Evolutionary conservation across 2,888 invertebrate species (phyloP), one percentile per base, ranked within the genome.

Genomic region (Hirtodrosophila alboralis): DNA sequence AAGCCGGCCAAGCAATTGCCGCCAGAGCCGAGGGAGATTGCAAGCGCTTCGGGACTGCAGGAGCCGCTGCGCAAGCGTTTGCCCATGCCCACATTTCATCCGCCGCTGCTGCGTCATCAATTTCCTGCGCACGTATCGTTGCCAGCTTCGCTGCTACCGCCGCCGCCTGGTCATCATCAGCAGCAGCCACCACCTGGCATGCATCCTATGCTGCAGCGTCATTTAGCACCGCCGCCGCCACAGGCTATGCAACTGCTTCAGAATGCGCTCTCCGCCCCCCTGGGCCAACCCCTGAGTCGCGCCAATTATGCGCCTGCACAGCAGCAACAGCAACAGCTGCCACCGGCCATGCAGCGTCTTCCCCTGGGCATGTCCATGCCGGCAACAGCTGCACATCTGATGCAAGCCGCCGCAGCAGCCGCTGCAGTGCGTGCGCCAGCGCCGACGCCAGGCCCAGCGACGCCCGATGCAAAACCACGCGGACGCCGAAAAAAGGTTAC

Each of bases 401-500:
- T 80, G 84, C 69, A 74, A 48, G 65, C 77, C 1, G 74, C 76
- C 5, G 76, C 83, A 12, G 53, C 84, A 14, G 59, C 78, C 26
- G 49, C 74, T 16, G 60, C 63, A 47, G 64, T 53, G 38, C 69
- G 83, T 27, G 52, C 75, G 8, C 61, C 75, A 2, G 62, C 57
- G 4, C 21, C 58, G n/a, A 47, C 57, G 1, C 34, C 48, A n/a
- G n/a, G n/a, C n/a, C n/a, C n/a, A n/a, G n/a, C n/a, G n/a, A n/a
- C 57, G 1, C 34, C 48, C 2, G 85, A 71, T 1, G 10, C 62
- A 0, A 91, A 90, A 49, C 90, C 90, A 1, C 85, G 91, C 1
- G 91, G 91, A 1, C 77, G 91, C 0, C 81, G 91, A 62, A 91
- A 91, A 88, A 91, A 91, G 71, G 90, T 90, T 1, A 91, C 91